phyloP scores from a whole-genome alignment of 2,888 invertebrate species.

The Alloplasta piceator region DNA sequence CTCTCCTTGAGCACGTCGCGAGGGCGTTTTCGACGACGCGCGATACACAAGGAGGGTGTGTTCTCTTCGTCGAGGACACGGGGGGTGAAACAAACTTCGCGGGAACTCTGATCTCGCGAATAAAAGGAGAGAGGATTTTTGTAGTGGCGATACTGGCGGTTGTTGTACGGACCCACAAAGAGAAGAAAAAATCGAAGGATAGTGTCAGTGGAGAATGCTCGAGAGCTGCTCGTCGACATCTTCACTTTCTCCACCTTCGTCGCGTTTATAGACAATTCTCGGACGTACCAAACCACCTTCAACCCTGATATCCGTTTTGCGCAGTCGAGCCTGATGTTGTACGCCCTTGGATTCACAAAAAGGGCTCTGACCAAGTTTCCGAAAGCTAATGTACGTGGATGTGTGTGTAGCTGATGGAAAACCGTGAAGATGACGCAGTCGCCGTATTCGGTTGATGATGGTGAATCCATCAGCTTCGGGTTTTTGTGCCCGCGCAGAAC shows the following conservation, averaged over 20 bases:
- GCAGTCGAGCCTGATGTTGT: background rate
- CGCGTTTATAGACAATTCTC: slow-evolving; percentile 46
- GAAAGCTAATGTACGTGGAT: slow-evolving; percentile 19
- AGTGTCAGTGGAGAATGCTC: slow-evolving; percentile 28
- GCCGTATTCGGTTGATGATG: no score
- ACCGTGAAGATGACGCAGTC: no score
- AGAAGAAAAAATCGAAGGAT: background rate
- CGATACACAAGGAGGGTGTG: slow-evolving; percentile 12
- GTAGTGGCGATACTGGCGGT: slow-evolving; percentile 52
- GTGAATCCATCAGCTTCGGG: no score
- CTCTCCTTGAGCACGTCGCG: slow-evolving; percentile 28
- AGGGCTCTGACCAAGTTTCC: slow-evolving; percentile 8
- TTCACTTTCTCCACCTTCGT: slow-evolving; percentile 20
- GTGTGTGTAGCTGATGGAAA: no score
- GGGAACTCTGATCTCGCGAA: slow-evolving; percentile 39
- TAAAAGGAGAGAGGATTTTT: slow-evolving; percentile 40
- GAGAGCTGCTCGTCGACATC: slow-evolving; percentile 3
- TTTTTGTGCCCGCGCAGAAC: no score
- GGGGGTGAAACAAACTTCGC: slow-evolving; percentile 36
- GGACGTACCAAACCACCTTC: slow-evolving; percentile 38
- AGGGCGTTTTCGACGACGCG: slow-evolving; percentile 42
- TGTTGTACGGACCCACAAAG: background rate
- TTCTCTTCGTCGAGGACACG: slow-evolving; percentile 29
- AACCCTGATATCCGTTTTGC: slow-evolving; percentile 21
- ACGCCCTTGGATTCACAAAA: slow-evolving; percentile 22